Evolutionary conservation across 2,797 vertebrate species (phyloP), one percentile per base, ranked within the genome.

Genomic region (Malurus leucopterus): DNA sequence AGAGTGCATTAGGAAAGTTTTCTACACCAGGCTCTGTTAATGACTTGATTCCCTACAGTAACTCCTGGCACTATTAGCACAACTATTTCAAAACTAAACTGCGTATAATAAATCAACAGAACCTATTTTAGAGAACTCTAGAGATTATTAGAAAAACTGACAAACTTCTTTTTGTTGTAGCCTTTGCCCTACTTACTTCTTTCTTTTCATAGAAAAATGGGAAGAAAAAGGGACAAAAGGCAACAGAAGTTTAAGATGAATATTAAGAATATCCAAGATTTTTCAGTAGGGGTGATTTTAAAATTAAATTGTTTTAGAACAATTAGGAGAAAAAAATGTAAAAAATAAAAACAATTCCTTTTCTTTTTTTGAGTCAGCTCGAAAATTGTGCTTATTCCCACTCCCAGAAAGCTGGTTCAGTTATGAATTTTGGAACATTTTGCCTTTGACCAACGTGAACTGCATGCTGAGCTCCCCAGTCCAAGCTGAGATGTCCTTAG

Each of bases 281-380:
- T 88, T 91, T 53, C 50, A 69, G 47, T 77, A 93, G 49, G 79
- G 44, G 32, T 70, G 69, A 77, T 76, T 73, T 88, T 38, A 38
- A 93, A 89, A 73, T 61, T 15, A 67, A 90, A 88, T 69, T 57
- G 75, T 29, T 77, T 88, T 85, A 90, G 90, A 72, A 94, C 30
- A 62, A 84, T 55, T 83, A 91, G 84, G n/a, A 70, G 34, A 43
- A 82, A 50, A 50, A 79, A 61, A 53, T 13, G 55, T 7, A 38
- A 64, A 68, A 70, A 78, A 43, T 3, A 49, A 72, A 76, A 26
- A 19, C 0, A n/a, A 20, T 63, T 61, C 63, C 1, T 55, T 61
- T 61, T 16, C 2, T 34, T 61, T 43, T 50, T 59, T 67, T 70
- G 4, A 73, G 43, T 62, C 73, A 81, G 79, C 36, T 89, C 9